Conservation (phyloP, 2,113 vertebrate species). For the Sturnira hondurensis region DNA sequence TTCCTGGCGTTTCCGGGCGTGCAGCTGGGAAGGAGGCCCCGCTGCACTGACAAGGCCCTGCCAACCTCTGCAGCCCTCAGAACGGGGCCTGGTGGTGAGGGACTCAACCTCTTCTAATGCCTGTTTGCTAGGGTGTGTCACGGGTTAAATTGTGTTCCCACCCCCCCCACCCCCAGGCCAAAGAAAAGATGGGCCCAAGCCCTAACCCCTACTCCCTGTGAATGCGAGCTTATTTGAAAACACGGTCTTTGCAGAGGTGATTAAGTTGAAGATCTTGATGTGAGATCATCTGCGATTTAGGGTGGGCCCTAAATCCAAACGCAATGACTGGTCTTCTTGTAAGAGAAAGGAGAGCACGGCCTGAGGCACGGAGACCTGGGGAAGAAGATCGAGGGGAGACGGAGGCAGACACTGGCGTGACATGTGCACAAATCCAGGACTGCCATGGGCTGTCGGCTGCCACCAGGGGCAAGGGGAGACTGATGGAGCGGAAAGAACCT, state of each 20-base stretch:
- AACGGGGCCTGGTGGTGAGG: neutral
- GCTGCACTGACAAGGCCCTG: neutral
- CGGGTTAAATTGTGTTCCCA: neutral
- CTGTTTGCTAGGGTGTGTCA: neutral
- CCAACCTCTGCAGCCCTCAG: neutral
- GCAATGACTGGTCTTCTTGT: neutral
- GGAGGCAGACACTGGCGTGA: too few species aligned
- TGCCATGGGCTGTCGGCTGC: too few species aligned
- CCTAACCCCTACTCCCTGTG: neutral
- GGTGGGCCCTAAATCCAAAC: neutral
- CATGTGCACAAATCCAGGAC: too few species aligned
- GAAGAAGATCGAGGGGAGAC: too few species aligned
- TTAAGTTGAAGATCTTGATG: neutral
- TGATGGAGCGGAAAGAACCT: neutral
- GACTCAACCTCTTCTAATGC: neutral
- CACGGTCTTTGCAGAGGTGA: neutral
- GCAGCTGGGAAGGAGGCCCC: neutral
- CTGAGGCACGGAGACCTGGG: neutral
- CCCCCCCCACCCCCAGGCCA: too few species aligned
- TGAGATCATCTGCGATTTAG: neutral
- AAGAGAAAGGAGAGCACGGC: neutral
- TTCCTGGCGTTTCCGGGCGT: neutral
- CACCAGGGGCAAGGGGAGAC: neutral
- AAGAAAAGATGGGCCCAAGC: neutral
- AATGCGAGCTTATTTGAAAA: neutral